Base-by-base conservation (phyloP, 2,113 vertebrate genomes). In the Onychorhynchus coronatus region DNA sequence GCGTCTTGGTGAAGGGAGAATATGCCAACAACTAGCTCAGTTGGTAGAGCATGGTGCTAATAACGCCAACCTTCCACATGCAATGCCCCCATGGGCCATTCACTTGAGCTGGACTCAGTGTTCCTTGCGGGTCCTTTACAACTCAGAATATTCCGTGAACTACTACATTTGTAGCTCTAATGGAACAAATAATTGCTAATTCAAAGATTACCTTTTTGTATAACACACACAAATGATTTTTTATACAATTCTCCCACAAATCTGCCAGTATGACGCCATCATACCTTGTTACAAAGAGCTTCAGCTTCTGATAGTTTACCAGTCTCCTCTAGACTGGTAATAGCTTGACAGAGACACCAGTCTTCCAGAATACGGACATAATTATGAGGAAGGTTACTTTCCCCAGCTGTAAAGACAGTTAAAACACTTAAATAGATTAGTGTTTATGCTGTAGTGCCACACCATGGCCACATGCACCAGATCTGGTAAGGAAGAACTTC, bases 331-430 rank as follows among this genome's bases (percentile, higher is more conserved):
- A 99, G 98, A 63, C 98, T 98, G 61, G 97, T 98, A 92, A 99
- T 98, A 44, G 99, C 98, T 96, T 99, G 99, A 84, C 98, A 99
- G 4, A 99, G 95, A 41, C 98, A 99, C 99, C 99, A 99, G 70
- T 95, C 97, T 93, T 99, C 98, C 62, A 99, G 98, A 89, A 93
- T 91, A 61, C 84, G 97, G 66, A 98, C 96, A 33, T 99, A 98
- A 70, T 94, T 97, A 83, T 23, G 92, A 80, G 98, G 98, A 75
- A 97, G 96, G 56, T 97, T 97, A 80, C 98, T 97, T 79, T 62
- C 89, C 89, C 94, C 98, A 96, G 99, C 99, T 99, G 97, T 20
- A 89, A 97, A 95, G 35, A 39, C 59, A 94, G 75, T 94, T 28
- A 33, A 30, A 92, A 61, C 27, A 47, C 44, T 83, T 71, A 63